Percentiles rank a stretch among this genome's conserved stretches.
Evolutionary conservation across 1,140 invertebrate species (phyloP).

Genomic region (Calephelis virginiensis): DNA sequence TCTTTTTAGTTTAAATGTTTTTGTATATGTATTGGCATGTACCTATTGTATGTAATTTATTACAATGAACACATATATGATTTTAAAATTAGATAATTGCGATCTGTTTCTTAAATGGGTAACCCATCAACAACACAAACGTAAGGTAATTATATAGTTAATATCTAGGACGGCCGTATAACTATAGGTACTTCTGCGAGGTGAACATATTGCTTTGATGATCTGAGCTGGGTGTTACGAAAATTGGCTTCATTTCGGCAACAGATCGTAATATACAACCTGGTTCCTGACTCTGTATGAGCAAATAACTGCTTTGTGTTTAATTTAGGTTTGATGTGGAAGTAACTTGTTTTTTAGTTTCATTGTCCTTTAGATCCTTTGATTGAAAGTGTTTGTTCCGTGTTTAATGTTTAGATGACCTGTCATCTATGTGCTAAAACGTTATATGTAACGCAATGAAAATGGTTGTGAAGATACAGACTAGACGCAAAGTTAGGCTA

Average conservation of each 20-base stretch:
- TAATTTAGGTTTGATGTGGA: slow-evolving; percentile 60
- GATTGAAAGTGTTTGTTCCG: slow-evolving; percentile 57
- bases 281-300: slow-evolving; percentile 43
- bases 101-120: slow-evolving; percentile 77
- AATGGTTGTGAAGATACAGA: slow-evolving; percentile 58
- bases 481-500: slow-evolving; percentile 66
- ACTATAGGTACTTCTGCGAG: slow-evolving; percentile 33
- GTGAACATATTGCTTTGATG: slow-evolving; percentile 57
- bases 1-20: slow-evolving; percentile 7
- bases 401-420: slow-evolving; percentile 67
- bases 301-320: slow-evolving; percentile 58
- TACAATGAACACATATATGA: slow-evolving; percentile 19
- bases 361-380: slow-evolving; percentile 56
- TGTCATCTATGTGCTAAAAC: slow-evolving; percentile 72
- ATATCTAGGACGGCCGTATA: slow-evolving; percentile 20
- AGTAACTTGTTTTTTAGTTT: slow-evolving; percentile 48
- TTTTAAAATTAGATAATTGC: slow-evolving; percentile 58
- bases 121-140: slow-evolving; percentile 26
- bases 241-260: slow-evolving; percentile 76
- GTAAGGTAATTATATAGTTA: slow-evolving; percentile 23
- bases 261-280: slow-evolving; percentile 73
- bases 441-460: slow-evolving; percentile 75
- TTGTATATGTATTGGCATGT: slow-evolving; percentile 35
- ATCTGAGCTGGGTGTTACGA: slow-evolving; percentile 75
- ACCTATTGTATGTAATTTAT: slow-evolving; percentile 16